phyloP scores from a whole-genome alignment of 2,888 invertebrate species.

The Hymenopus coronatus region DNA sequence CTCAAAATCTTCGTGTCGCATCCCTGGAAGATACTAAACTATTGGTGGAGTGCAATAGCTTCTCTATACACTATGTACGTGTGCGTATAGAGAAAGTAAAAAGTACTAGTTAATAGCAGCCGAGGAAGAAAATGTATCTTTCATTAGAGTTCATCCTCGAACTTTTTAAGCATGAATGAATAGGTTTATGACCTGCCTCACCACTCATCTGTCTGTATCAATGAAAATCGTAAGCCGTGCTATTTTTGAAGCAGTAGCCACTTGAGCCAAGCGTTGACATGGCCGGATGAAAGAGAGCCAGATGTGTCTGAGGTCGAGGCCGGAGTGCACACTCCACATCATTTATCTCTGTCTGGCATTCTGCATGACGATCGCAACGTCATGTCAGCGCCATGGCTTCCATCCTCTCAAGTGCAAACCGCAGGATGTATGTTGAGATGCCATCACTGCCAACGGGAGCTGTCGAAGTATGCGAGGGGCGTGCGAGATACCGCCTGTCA shows the following conservation, averaged over 20 bases:
- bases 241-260: not conserved
- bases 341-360: not conserved
- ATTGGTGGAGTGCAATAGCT: no score
- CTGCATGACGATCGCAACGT: not conserved
- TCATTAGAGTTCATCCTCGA: not conserved
- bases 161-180: not conserved
- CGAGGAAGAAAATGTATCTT: not conserved
- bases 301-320: not conserved
- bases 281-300: not conserved
- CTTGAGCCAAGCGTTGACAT: not conserved
- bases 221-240: not conserved
- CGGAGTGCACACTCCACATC: not conserved
- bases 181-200: not conserved
- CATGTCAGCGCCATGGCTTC: no score
- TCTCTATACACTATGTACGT: no score
- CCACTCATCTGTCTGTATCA: not conserved
- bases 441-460: no score
- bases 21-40: no score
- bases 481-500: no score
- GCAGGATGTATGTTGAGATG: no score
- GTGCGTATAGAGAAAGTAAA: no score
- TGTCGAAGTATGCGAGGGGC: no score
- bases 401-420: no score
- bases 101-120: not conserved
- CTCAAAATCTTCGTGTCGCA: no score